Base-by-base conservation (phyloP, 1,140 invertebrate species). In the Drosophila pachea region DNA sequence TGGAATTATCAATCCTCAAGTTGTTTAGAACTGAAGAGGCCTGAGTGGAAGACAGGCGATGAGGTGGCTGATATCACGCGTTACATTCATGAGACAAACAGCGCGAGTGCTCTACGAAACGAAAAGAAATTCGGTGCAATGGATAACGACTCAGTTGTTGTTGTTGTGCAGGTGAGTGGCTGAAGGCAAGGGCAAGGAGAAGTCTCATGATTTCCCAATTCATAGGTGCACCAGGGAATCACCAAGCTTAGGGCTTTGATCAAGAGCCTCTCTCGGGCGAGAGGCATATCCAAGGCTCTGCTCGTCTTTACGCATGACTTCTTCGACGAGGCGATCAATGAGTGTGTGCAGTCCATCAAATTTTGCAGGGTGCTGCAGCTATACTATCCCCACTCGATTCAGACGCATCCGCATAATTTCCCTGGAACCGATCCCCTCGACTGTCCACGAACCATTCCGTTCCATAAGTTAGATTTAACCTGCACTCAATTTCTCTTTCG, bases 361-460 rank as follows among this genome's bases (percentile, higher is more conserved):
- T 52, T 61, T 12, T 52, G 48, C 7, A 61, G 42, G 12, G 47
- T 50, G 12, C 50, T 61, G 11, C 59, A 61, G 29, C 29, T 61
- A 11, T 61, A 42, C 48, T 52, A 61, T 52, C 59, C 47, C 16
- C 29, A 61, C n/a, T 52, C 59, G 2, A 9, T 50, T 7, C 59
- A 61, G 33, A n/a, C n/a, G 5, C 6, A 61, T 43, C 36, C 59
- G 4, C 6, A 43, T 14, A 1, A n/a, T 4, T 61, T 49, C 22
- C 35, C 43, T 16, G 49, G 31, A 4, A 35, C 0, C n/a, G 12
- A 35, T 52, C 49, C 32, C 4, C 9, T 35, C 5, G 49, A 52
- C 32, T 52, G 49, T 8, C 49, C 49, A 2, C 31, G 12, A 1
- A 16, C 9, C 9, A 35, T 52, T 11, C 5, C 12, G 7, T 16